These are phyloP conservation scores for Lampris megalopsis DNA, from an alignment of 2,113 vertebrate species.

Conservation along the genomic window DNA sequence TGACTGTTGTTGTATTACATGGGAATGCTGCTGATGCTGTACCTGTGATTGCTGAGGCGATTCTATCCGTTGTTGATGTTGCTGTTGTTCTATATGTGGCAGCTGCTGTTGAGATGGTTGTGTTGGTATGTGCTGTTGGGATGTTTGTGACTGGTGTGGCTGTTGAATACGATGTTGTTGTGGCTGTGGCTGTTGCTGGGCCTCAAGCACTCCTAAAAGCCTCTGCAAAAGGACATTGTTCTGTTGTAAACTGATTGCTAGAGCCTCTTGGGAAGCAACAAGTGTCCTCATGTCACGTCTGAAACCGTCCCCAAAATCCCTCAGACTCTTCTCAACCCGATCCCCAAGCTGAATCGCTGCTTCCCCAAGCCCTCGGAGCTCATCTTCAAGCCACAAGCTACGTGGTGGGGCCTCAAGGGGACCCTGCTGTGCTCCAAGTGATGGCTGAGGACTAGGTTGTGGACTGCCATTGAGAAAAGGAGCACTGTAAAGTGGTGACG, in stretches of 20 bases:
- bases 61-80: slow-evolving; percentile 57
- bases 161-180: slow-evolving; percentile 68
- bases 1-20: slow-evolving; percentile 45
- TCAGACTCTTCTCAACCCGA: slow-evolving; percentile 81
- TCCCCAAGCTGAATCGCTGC: slow-evolving; percentile 83
- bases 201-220: slow-evolving; percentile 82
- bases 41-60: slow-evolving; percentile 56
- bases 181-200: slow-evolving; percentile 77
- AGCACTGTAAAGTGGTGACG: slow-evolving; percentile 85
- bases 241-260: slow-evolving; percentile 83
- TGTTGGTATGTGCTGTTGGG: slow-evolving; percentile 68
- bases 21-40: slow-evolving; percentile 57
- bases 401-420: slow-evolving; percentile 79
- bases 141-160: slow-evolving; percentile 58
- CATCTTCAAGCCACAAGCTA: slow-evolving; percentile 84
- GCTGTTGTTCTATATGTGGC: slow-evolving; percentile 57
- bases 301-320: slow-evolving; percentile 82
- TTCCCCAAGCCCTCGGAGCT: slow-evolving; percentile 82
- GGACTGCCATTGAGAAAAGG: slow-evolving; percentile 86
- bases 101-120: slow-evolving; percentile 48
- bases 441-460: slow-evolving; percentile 83
- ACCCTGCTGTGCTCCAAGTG: slow-evolving; percentile 80
- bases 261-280: slow-evolving; percentile 82
- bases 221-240: slow-evolving; percentile 85
- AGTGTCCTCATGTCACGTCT: slow-evolving; percentile 82